A percentile compares a stretch with the other conserved stretches of the same genome.
Evolutionary conservation across 2,797 vertebrate species (phyloP).

Genomic region (Euthynnus affinis): DNA sequence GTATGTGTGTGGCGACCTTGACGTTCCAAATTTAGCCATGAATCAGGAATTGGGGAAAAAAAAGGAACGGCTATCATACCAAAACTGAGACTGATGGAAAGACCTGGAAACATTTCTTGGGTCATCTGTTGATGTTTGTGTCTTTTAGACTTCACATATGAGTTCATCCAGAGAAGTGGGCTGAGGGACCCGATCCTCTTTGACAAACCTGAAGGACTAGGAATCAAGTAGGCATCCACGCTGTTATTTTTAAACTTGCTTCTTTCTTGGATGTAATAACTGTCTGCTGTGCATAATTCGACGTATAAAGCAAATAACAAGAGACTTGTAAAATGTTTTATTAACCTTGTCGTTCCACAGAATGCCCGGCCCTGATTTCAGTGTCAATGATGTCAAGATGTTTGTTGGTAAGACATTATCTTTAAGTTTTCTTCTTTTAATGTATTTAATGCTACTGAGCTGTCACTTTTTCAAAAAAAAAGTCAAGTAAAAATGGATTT

Average conservation of each 20-base stretch:
- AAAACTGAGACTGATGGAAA: not conserved
- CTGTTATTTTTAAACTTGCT: not conserved
- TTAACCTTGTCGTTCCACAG: slow-evolving; percentile 76
- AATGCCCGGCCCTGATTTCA: slow-evolving; percentile 96
- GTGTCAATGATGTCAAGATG: slow-evolving; percentile 94
- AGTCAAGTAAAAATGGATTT: too few relatives aligned
- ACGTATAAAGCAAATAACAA: not conserved
- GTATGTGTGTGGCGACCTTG: too few relatives aligned
- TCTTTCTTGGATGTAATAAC: not conserved
- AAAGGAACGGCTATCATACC: not conserved
- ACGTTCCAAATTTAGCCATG: not conserved
- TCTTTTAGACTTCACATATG: slow-evolving; percentile 90
- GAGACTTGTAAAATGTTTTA: not conserved
- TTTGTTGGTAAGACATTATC: slow-evolving; percentile 91
- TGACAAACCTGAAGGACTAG: slow-evolving; percentile 93
- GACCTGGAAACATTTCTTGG: not conserved
- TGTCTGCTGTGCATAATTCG: not conserved
- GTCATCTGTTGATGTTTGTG: not conserved
- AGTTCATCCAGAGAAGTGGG: slow-evolving; percentile 93
- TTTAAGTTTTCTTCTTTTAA: not conserved
- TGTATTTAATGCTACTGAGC: not conserved
- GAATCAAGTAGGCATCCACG: slow-evolving; percentile 90
- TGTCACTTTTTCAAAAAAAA: too few relatives aligned
- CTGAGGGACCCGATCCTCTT: slow-evolving; percentile 95
- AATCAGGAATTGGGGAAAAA: not conserved